phyloP scores from a whole-genome alignment of 2,797 vertebrate species.

The Manis pentadactyla region DNA sequence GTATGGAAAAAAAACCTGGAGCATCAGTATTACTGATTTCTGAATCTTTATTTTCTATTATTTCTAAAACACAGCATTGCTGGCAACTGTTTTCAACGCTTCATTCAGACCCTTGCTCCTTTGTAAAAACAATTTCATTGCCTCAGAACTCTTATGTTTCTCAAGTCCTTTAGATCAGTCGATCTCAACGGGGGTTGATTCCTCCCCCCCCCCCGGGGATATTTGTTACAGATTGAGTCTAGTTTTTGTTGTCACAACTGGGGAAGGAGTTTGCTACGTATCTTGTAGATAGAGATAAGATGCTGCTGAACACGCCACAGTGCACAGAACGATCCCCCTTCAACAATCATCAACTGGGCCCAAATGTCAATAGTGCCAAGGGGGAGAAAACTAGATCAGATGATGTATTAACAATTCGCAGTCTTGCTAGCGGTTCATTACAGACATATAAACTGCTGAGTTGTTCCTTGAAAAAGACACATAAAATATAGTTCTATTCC shows the following conservation, averaged over 20 bases:
- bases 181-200: not conserved
- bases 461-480: not conserved
- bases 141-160: not conserved
- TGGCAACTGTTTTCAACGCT: not conserved
- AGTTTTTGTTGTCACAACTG: not conserved
- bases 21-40: not conserved
- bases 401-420: not conserved
- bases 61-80: not conserved
- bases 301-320: not conserved
- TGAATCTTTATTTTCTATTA: not conserved
- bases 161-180: not conserved
- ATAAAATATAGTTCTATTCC: not conserved
- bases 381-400: not conserved
- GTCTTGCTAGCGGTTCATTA: not conserved
- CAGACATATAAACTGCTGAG: not conserved
- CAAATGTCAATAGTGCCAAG: not conserved
- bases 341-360: not conserved
- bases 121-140: not conserved
- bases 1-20: not conserved
- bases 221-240: not conserved
- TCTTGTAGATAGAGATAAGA: not conserved
- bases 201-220: not conserved
- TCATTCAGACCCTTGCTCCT: not conserved
- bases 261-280: not conserved
- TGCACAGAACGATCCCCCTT: accelerated